Percentiles rank a stretch among this genome's conserved stretches.
phyloP scores from a whole-genome alignment of 2,888 invertebrate species.

The Tenthredo livida region DNA sequence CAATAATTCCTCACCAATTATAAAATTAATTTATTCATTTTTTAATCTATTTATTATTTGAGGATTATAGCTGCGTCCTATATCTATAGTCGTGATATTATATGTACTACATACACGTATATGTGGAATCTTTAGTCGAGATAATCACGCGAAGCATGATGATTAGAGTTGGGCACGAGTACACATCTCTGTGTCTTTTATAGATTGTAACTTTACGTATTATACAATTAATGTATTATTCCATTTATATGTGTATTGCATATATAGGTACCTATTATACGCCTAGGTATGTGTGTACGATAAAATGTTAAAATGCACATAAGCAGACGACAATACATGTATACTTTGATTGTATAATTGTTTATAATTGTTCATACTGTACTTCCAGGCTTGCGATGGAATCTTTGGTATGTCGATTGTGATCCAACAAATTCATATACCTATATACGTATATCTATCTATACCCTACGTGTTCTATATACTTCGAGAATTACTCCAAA shows the following conservation, averaged over 20 bases:
- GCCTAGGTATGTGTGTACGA: background rate
- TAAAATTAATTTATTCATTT: too few species aligned
- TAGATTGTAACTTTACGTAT: background rate
- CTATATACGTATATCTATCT: background rate
- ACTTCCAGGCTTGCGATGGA: background rate
- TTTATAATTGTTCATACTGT: background rate
- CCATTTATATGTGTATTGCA: background rate
- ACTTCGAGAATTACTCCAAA: too few species aligned
- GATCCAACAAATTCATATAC: background rate
- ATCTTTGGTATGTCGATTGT: constrained; percentile 20
- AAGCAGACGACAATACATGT: background rate
- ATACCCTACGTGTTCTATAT: too few species aligned
- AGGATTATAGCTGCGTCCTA: too few species aligned
- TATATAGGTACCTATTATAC: background rate
- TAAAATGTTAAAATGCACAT: background rate
- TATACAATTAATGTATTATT: background rate
- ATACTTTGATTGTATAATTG: constrained; percentile 8
- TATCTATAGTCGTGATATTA: too few species aligned
- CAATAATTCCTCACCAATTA: too few species aligned
- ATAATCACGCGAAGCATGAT: too few species aligned
- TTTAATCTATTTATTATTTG: too few species aligned
- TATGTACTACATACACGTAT: too few species aligned
- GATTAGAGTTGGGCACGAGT: too few species aligned
- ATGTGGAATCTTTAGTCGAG: too few species aligned
- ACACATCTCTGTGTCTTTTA: too few species aligned